A percentile compares a stretch with the other conserved stretches of the same genome.
These are phyloP conservation scores for Hirtodrosophila trivittata DNA, from an alignment of 2,888 invertebrate species.

Conservation along the genomic window DNA sequence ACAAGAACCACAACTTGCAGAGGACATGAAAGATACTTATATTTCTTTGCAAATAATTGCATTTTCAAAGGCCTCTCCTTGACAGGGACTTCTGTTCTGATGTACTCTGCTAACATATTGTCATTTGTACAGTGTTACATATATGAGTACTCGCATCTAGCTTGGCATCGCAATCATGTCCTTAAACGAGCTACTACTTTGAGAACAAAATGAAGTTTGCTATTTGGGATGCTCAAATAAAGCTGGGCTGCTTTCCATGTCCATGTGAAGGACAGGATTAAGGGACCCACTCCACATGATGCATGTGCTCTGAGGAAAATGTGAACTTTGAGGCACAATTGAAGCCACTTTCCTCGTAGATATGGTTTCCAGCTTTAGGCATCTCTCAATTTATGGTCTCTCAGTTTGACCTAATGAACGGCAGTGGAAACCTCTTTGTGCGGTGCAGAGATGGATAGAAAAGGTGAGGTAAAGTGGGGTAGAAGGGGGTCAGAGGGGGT, in stretches of 20 bases:
- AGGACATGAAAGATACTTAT: no score
- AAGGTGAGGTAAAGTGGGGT: neutral
- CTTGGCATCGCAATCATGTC: no score
- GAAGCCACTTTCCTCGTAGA: neutral
- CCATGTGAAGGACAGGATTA: no score
- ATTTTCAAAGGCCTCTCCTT: neutral
- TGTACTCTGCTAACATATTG: no score
- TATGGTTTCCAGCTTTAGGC: no score
- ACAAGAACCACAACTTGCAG: no score
- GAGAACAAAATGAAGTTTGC: conserved; percentile 1
- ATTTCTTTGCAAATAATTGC: no score
- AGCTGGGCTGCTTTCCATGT: no score
- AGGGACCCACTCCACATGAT: conserved; percentile 9
- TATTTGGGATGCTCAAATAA: neutral
- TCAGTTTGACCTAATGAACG: conserved; percentile 11
- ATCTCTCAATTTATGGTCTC: neutral
- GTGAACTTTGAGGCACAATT: conserved; percentile 1
- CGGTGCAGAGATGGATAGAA: no score
- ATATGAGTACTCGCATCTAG: no score
- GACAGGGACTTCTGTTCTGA: no score
- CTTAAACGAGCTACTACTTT: neutral
- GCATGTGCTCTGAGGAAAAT: conserved; percentile 6
- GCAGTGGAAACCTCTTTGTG: neutral
- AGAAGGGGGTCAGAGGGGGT: neutral
- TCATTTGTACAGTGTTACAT: no score